phyloP scores from a whole-genome alignment of 2,113 vertebrate genomes.

The Salminus brasiliensis region DNA sequence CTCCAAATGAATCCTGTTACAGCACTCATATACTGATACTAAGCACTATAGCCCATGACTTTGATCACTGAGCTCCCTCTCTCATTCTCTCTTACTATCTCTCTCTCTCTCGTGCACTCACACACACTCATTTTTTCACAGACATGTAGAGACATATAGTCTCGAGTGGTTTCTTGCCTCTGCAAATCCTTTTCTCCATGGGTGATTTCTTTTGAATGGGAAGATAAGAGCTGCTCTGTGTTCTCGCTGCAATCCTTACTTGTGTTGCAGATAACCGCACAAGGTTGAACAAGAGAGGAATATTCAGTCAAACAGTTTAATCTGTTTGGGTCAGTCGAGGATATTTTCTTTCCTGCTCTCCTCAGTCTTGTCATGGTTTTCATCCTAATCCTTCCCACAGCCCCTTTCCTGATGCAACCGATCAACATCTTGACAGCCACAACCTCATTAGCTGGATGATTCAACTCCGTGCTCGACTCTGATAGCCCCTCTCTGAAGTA shows the following conservation, averaged over 20 bases:
- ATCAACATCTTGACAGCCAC: slow-evolving; percentile 7
- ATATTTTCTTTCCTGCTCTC: neutral
- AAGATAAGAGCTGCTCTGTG: neutral
- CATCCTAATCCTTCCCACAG: neutral
- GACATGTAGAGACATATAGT: slow-evolving; percentile 14
- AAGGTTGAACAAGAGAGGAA: neutral
- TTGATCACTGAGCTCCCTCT: neutral
- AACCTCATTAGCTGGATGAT: slow-evolving; percentile 28
- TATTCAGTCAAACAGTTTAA: neutral
- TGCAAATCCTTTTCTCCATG: neutral
- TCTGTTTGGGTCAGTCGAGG: neutral
- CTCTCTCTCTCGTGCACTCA: neutral
- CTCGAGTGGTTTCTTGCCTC: neutral
- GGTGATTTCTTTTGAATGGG: neutral
- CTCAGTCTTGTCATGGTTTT: neutral
- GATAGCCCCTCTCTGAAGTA: neutral
- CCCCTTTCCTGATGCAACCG: neutral
- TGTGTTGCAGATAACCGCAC: neutral
- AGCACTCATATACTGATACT: neutral
- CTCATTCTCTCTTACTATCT: neutral
- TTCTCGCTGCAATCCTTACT: neutral
- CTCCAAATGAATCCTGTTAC: slow-evolving; percentile 49
- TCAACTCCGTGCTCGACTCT: neutral
- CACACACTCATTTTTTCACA: neutral
- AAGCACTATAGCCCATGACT: neutral